phyloP scores from a whole-genome alignment of 2,113 vertebrate genomes.

The Dascyllus trimaculatus region DNA sequence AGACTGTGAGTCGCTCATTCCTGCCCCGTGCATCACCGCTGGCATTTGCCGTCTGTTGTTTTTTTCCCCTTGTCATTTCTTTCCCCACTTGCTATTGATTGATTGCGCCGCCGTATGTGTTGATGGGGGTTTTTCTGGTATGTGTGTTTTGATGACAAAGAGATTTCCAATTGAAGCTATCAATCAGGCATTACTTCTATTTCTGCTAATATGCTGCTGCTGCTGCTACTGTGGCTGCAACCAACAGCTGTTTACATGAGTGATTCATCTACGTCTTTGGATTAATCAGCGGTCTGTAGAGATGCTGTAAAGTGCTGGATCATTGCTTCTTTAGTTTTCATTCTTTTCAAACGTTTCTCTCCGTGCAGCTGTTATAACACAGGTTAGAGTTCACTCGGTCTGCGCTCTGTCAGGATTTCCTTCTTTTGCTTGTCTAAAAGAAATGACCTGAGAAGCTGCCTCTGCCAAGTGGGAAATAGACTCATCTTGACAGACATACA shows the following conservation, averaged over 20 bases:
- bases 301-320: neutral
- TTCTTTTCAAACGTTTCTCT: neutral
- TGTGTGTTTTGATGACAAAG: slow-evolving; percentile 34
- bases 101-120: slow-evolving; percentile 15
- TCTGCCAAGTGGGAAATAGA: slow-evolving; percentile 31
- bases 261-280: neutral
- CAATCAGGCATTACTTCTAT: slow-evolving; percentile 10
- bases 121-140: slow-evolving; percentile 18
- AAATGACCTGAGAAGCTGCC: slow-evolving; percentile 25
- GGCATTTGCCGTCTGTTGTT: neutral
- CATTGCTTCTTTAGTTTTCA: slow-evolving; percentile 11
- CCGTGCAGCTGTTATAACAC: slow-evolving; percentile 53
- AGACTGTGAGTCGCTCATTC: slow-evolving; percentile 46
- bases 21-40: slow-evolving; percentile 40
- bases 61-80: neutral
- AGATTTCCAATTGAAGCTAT: neutral
- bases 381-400: slow-evolving; percentile 63
- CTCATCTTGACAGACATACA: slow-evolving; percentile 49
- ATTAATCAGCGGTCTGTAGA: neutral
- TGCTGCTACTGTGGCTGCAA: neutral
- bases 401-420: slow-evolving; percentile 76
- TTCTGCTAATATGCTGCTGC: neutral
- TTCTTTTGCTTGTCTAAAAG: slow-evolving; percentile 50
- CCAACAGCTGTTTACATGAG: neutral
- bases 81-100: slow-evolving; percentile 9